Conservation (phyloP, 37 sponge, comb jelly and placozoan genomes). For the Axinella damicornis region DNA sequence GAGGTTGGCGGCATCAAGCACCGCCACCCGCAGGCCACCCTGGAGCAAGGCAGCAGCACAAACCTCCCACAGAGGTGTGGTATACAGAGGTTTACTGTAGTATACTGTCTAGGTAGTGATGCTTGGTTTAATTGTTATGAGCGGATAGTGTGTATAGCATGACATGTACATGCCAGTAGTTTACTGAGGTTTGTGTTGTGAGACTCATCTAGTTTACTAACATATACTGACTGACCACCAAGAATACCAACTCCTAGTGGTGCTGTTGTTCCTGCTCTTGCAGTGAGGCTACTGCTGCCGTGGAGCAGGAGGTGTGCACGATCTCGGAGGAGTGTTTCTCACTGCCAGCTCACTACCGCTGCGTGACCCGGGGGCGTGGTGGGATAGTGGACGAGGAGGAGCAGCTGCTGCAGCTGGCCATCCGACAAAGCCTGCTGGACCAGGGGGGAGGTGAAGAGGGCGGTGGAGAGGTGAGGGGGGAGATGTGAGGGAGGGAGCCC, state of each 20-base stretch:
- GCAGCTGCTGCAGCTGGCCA: conserved; percentile 94
- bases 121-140: neutral
- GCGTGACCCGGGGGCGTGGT: conserved; percentile 31
- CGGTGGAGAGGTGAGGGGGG: neutral
- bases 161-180: too few species aligned
- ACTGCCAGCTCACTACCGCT: conserved; percentile 70
- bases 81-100: neutral
- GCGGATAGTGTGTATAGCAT: neutral
- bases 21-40: neutral
- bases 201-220: too few species aligned
- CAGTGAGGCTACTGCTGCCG: neutral
- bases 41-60: too few species aligned
- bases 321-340: conserved; percentile 84
- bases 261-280: neutral
- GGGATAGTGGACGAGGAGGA: conserved; percentile 85
- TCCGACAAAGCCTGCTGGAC: conserved; percentile 91
- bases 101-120: neutral
- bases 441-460: conserved; percentile 30
- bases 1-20: neutral
- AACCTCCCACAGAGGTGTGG: neutral
- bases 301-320: conserved; percentile 45
- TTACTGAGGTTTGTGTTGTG: too few species aligned
- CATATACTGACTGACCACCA: too few species aligned
- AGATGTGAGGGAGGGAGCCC: neutral
- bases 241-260: too few species aligned